Base-by-base conservation (phyloP, 2,797 vertebrate genomes). In the Octomys mimax region DNA sequence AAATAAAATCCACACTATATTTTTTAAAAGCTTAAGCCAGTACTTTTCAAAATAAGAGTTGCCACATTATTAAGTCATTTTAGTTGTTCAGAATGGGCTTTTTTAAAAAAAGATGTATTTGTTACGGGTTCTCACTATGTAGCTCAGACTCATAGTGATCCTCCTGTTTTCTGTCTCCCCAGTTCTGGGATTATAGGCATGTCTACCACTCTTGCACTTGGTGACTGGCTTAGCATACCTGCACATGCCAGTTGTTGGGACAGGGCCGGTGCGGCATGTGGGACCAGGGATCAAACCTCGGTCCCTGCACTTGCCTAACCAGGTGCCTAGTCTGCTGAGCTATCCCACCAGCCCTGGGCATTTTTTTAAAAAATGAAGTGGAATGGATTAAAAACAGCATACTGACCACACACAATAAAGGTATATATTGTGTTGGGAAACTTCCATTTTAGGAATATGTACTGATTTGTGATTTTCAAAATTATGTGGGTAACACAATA, bases 41-140 rank as follows among this genome's bases (percentile, higher is more conserved):
- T 84, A 14, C 36, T 92, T 94, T 93, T 71, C 49, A 88, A 46
- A 96, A 26, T 42, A 75, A 66, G n/a, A 95, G 18, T 26, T 83
- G 8, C 7, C 21, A n/a, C 24, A 26, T 81, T 88, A 36, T 88
- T 22, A 87, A 89, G 49, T 86, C 49, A 24, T 2, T 52, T 78
- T 42, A 78, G 46, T 68, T 18, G 59, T 57, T 85, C 54, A 14
- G 26, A 82, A 73, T 88, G 89, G 90, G 33, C 39, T 68, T 78
- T 80, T 91, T 42, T 28, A 52, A 54, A 54, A 52, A 52, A 52
- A 52, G 12, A 54, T 54, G 54, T 57, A 57, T 57, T 57, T 57
- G 54, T 57, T 57, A 57, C 16, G 4, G 54, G 54, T 16, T 57
- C 54, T 57, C 5, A 57, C 14, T 18, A 18, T 5, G 5, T 16